Percentiles rank a stretch among this genome's conserved stretches.
phyloP scores from a whole-genome alignment of 2,888 invertebrate species.

The Diarsia brunnea region DNA sequence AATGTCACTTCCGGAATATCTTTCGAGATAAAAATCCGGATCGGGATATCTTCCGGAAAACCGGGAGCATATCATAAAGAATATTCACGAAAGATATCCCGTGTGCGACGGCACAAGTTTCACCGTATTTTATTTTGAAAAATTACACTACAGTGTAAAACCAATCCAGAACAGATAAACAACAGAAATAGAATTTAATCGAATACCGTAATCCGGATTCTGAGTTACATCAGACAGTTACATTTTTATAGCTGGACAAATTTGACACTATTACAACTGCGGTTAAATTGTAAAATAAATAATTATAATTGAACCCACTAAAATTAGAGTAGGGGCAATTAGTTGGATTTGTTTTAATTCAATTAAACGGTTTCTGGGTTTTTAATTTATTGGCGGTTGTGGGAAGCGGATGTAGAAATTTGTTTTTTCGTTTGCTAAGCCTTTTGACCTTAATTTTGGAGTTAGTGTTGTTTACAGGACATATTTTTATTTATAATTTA shows the following conservation, averaged over 20 bases:
- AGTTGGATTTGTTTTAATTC: conserved; percentile 62
- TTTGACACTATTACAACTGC: conserved; percentile 60
- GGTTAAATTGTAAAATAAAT: conserved; percentile 62
- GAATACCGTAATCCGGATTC: conserved; percentile 37
- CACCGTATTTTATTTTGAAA: not conserved
- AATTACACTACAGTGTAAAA: conserved; percentile 37
- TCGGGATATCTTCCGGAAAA: too few relatives aligned
- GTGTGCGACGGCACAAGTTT: too few relatives aligned
- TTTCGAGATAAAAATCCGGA: too few relatives aligned
- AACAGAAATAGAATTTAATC: conserved; percentile 42
- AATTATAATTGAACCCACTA: conserved; percentile 56
- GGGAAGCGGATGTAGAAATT: conserved; percentile 50
- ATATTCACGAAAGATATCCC: too few relatives aligned
- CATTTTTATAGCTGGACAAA: conserved; percentile 63
- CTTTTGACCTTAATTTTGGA: not conserved
- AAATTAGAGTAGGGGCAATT: conserved; percentile 60
- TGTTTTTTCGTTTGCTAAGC: conserved; percentile 5
- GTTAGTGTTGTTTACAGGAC: not conserved
- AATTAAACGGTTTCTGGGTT: conserved; percentile 56
- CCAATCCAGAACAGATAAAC: not conserved
- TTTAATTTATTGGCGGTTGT: conserved; percentile 47
- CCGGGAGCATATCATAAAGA: too few relatives aligned
- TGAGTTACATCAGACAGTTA: conserved; percentile 27
- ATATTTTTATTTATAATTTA: too few relatives aligned
- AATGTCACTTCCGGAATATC: too few relatives aligned